A percentile compares a stretch with the other conserved stretches of the same genome.
Evolutionary conservation across 2,888 invertebrate species (phyloP).

Genomic region (Altica lythri): DNA sequence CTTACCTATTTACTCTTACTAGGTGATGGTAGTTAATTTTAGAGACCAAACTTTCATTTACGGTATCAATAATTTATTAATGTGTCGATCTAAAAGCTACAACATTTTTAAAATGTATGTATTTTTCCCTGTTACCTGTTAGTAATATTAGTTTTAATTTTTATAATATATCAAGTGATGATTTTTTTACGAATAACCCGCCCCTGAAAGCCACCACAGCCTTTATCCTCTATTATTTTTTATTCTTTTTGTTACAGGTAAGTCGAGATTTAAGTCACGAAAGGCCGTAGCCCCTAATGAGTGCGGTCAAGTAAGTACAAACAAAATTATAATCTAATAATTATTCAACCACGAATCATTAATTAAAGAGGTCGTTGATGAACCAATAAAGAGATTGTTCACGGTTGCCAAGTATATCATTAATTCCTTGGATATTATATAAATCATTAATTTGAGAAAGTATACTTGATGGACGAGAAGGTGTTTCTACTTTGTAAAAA

Average conservation of each 20-base stretch:
- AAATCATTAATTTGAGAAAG: conserved; percentile 1
- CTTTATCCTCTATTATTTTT: conserved; percentile 15
- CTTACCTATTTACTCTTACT: too few species aligned
- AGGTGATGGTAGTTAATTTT: too few species aligned
- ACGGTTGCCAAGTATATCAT: conserved; percentile 17
- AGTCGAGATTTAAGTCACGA: conserved; percentile 22
- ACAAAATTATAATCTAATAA: conserved; percentile 21
- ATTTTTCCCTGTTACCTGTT: too few species aligned
- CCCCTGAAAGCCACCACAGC: conserved; percentile 7
- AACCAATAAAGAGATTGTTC: conserved; percentile 15
- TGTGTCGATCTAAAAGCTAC: too few species aligned
- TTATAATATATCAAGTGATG: too few species aligned
- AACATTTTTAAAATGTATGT: too few species aligned
- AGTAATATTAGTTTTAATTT: too few species aligned
- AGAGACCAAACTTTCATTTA: too few species aligned
- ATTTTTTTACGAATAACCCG: too few species aligned
- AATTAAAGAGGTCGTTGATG: conserved; percentile 17
- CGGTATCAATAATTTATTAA: too few species aligned
- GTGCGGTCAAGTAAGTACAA: conserved; percentile 18
- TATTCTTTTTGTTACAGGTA: conserved; percentile 16
- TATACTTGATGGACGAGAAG: too few species aligned
- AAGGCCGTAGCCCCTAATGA: conserved; percentile 14
- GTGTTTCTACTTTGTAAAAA: too few species aligned
- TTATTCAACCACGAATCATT: conserved; percentile 12
- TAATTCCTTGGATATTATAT: conserved; percentile 10